Conservation (phyloP, 2,113 vertebrate genomes). For the Paraplagusia blochii region DNA sequence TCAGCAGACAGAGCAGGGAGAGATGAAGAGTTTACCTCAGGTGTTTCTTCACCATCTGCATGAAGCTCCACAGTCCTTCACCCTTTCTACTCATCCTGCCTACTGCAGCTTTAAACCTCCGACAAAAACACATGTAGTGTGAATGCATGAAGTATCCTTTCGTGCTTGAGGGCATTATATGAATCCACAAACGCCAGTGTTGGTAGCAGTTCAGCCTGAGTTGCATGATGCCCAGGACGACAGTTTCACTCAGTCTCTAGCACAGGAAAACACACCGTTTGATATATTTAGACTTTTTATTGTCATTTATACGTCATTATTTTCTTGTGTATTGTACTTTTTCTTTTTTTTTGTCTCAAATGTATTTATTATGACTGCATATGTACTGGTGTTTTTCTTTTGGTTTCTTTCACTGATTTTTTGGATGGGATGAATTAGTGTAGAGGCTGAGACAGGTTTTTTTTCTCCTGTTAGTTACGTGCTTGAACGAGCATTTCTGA, state of each 20-base stretch:
- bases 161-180: conserved; percentile 27
- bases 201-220: conserved; percentile 21
- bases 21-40: too few species aligned
- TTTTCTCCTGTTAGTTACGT: too few species aligned
- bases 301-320: conserved; percentile 2
- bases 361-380: conserved; percentile 42
- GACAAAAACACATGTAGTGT: not conserved
- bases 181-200: conserved; percentile 30
- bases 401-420: too few species aligned
- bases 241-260: conserved; percentile 15
- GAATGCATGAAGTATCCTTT: not conserved
- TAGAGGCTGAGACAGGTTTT: too few species aligned
- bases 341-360: conserved; percentile 11
- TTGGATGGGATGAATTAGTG: too few species aligned
- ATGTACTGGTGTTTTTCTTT: conserved; percentile 7
- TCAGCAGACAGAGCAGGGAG: too few species aligned
- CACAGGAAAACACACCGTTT: conserved; percentile 12
- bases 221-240: conserved; percentile 39
- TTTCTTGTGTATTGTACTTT: conserved; percentile 12
- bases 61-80: too few species aligned
- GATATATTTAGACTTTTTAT: not conserved
- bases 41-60: too few species aligned
- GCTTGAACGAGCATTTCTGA: too few species aligned
- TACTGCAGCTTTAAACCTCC: not conserved
- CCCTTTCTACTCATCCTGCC: not conserved